phyloP scores from a whole-genome alignment of 2,113 vertebrate species.

The Dinomys branickii region DNA sequence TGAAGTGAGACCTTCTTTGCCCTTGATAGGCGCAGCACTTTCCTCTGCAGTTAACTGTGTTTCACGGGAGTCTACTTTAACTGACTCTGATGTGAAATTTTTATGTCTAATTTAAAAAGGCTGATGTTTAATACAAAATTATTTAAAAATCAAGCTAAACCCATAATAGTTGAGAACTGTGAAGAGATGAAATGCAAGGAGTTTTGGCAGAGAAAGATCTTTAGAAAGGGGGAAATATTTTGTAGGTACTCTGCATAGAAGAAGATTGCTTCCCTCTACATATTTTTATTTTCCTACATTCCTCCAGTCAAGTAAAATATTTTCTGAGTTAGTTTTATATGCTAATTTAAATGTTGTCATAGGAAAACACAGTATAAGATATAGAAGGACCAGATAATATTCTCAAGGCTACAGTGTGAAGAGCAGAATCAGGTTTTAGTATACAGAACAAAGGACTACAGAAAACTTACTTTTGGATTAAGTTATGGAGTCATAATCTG shows the following conservation, averaged over 20 bases:
- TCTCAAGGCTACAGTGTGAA: neutral
- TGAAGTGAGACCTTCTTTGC: neutral
- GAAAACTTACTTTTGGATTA: neutral
- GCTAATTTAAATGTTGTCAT: neutral
- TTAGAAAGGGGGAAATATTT: neutral
- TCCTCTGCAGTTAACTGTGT: neutral
- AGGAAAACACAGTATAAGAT: neutral
- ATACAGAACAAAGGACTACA: neutral
- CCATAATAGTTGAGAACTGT: neutral
- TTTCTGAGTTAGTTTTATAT: neutral
- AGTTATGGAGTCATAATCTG: neutral
- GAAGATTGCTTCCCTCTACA: neutral
- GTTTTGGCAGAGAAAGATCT: neutral
- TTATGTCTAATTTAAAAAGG: neutral
- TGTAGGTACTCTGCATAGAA: neutral
- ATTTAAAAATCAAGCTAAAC: neutral
- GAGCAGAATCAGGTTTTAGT: neutral
- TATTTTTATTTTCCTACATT: neutral
- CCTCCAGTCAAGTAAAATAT: neutral
- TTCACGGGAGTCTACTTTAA: neutral
- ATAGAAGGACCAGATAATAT: neutral
- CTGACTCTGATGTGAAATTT: neutral
- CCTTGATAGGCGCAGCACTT: neutral
- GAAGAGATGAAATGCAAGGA: neutral
- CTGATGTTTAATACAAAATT: neutral